Evolutionary conservation across 2,888 invertebrate species (phyloP).

Genomic region (Drosophila imparisetae): DNA sequence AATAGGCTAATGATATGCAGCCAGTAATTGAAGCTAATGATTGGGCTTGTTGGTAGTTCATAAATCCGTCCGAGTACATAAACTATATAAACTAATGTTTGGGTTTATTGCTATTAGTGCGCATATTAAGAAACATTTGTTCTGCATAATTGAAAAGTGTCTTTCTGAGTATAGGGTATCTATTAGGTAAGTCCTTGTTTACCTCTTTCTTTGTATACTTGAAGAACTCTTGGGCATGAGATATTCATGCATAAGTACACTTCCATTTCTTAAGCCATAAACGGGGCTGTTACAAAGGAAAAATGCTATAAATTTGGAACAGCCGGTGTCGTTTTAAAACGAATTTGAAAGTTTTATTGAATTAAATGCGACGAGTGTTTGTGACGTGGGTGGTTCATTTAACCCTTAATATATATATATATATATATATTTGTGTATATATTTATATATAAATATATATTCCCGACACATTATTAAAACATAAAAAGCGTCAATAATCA

Average conservation of each 20-base stretch:
- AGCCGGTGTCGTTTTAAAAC: conserved; percentile 76
- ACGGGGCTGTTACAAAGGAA: conserved; percentile 67
- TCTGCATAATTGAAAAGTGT: fast-evolving
- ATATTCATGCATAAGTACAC: conserved; percentile 49
- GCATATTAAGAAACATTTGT: neutral
- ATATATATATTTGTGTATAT: conserved; percentile 33
- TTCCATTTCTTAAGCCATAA: conserved; percentile 57
- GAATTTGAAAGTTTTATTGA: conserved; percentile 80
- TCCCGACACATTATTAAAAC: conserved; percentile 78
- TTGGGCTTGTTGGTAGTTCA: neutral
- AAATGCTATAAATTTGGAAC: conserved; percentile 72
- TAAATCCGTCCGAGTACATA: too few relatives aligned
- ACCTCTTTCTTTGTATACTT: neutral
- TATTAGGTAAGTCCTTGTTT: too few relatives aligned
- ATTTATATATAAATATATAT: conserved; percentile 48
- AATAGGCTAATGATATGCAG: neutral
- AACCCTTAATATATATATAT: conserved; percentile 66
- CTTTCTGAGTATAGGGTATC: neutral
- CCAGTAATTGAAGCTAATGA: neutral
- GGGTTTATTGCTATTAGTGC: too few relatives aligned
- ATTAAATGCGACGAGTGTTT: conserved; percentile 68
- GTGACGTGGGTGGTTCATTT: conserved; percentile 71
- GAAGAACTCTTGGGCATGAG: conserved; percentile 7
- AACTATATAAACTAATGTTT: too few relatives aligned
- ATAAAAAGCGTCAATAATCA: conserved; percentile 81